These are phyloP conservation scores for Beroe ovata DNA, from an alignment of 37 sponge, comb jelly and placozoan genomes.

Conservation along the genomic window DNA sequence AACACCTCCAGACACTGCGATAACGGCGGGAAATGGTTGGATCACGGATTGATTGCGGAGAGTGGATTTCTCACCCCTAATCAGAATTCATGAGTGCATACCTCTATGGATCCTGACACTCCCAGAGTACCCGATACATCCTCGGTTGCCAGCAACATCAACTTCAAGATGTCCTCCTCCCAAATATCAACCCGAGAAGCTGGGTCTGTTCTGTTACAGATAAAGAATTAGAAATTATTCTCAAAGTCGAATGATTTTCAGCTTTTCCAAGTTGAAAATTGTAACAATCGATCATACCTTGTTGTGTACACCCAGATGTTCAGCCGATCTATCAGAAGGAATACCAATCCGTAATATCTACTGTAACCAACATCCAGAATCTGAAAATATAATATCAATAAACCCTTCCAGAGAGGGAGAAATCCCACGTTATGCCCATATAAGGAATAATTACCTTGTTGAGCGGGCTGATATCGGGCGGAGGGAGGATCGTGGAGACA, in stretches of 20 bases:
- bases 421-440: background rate
- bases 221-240: too few species aligned
- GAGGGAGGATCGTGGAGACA: conserved; percentile 54
- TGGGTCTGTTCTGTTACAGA: conserved; percentile 36
- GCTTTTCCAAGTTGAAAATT: too few species aligned
- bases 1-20: conserved; percentile 52
- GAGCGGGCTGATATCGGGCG: conserved; percentile 60
- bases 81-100: too few species aligned
- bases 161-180: conserved; percentile 40
- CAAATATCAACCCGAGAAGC: conserved; percentile 28
- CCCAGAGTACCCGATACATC: conserved; percentile 53
- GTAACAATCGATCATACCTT: too few species aligned
- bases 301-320: conserved; percentile 64
- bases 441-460: conserved; percentile 15
- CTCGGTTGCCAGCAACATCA: conserved; percentile 56
- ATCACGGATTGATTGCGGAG: too few species aligned
- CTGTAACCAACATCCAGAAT: conserved; percentile 52
- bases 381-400: too few species aligned
- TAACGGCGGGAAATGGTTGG: too few species aligned
- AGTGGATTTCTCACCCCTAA: too few species aligned
- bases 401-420: too few species aligned
- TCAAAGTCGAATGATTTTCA: too few species aligned
- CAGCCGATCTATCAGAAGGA: conserved; percentile 51
- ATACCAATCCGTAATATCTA: conserved; percentile 26
- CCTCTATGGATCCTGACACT: conserved; percentile 21